Percentiles rank a stretch among this genome's conserved stretches.
Evolutionary conservation across 2,113 vertebrate genomes (phyloP).

Genomic region (Piprites chloris): DNA sequence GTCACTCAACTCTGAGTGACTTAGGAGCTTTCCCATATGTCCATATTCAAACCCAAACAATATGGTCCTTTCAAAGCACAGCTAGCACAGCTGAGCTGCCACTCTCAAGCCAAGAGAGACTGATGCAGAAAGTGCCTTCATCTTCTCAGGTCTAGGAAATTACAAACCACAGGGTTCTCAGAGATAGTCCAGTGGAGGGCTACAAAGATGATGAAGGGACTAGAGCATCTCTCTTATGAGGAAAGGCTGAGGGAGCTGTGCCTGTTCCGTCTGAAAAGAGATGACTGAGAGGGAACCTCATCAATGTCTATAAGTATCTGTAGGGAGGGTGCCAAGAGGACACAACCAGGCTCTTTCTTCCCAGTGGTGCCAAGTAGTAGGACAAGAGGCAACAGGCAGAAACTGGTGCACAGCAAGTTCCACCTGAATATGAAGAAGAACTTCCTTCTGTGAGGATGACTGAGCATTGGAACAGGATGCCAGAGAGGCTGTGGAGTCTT

Average conservation of each 20-base stretch:
- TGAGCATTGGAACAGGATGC: neutral
- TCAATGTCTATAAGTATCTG: neutral
- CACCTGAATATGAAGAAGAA: neutral
- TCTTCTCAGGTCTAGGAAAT: neutral
- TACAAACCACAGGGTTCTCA: neutral
- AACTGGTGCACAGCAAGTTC: neutral
- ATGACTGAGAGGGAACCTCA: neutral
- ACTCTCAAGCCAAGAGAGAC: neutral
- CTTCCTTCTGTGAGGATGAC: neutral
- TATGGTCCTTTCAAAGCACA: neutral
- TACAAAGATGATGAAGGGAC: neutral
- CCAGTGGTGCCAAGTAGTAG: neutral
- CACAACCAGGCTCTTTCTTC: neutral
- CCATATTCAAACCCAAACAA: neutral
- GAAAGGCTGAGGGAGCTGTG: neutral
- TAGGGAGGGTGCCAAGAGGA: neutral
- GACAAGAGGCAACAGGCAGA: neutral
- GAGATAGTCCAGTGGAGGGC: neutral
- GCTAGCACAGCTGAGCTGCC: neutral
- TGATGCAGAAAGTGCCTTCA: neutral
- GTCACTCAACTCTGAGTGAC: neutral
- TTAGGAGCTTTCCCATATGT: neutral
- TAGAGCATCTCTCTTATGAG: neutral
- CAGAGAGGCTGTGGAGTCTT: neutral
- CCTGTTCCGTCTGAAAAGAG: neutral